Percentiles rank a stretch among this genome's conserved stretches.
Conservation (phyloP, 1,140 invertebrate genomes). For the Atta cephalotes region DNA sequence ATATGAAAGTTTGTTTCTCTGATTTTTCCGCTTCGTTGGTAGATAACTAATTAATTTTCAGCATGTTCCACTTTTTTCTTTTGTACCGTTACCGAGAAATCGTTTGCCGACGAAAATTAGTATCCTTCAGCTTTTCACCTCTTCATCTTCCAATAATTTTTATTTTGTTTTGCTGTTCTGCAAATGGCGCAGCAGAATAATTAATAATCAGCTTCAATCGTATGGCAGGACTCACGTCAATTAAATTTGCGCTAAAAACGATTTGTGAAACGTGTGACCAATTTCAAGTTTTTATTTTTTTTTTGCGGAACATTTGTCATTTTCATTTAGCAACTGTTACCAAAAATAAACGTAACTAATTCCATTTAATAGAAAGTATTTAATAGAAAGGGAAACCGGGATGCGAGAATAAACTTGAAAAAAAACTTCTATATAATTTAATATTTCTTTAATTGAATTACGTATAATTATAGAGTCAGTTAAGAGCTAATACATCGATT, state of each 20-base stretch:
- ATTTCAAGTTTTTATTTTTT: constrained; percentile 13
- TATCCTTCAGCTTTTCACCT: background rate
- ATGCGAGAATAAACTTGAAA: background rate
- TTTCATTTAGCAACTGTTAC: background rate
- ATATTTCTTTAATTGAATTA: background rate
- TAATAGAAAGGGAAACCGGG: background rate
- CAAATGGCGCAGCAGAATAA: constrained; percentile 46
- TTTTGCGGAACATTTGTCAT: background rate
- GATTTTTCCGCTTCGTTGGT: background rate
- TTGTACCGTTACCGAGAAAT: constrained; percentile 4
- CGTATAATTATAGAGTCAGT: background rate
- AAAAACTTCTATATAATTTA: background rate
- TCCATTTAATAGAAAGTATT: background rate
- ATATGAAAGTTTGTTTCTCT: background rate
- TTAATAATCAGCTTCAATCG: constrained; percentile 49
- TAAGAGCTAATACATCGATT: constrained; percentile 5
- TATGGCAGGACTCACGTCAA: constrained; percentile 16
- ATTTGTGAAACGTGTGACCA: background rate
- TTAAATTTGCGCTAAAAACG: constrained; percentile 43
- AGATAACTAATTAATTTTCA: constrained; percentile 34
- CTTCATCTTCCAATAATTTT: constrained; percentile 5
- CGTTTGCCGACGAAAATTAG: constrained; percentile 36
- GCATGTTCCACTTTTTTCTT: background rate
- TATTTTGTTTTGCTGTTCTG: constrained; percentile 30
- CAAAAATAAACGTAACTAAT: constrained; percentile 7